phyloP scores from a whole-genome alignment of 2,797 vertebrate genomes.

The Sebastes iracundus region DNA sequence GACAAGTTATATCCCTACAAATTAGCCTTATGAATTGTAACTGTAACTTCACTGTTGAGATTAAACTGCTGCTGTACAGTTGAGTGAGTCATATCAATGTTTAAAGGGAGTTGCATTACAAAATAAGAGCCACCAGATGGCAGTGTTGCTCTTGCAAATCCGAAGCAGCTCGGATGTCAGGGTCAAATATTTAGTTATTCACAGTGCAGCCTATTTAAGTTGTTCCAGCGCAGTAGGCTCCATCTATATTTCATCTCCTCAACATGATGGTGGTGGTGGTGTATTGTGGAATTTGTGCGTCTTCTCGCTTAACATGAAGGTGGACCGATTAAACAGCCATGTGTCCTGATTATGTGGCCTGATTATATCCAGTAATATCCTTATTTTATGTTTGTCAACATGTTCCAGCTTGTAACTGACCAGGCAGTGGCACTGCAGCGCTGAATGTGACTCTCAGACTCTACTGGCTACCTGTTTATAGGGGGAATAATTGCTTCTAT shows the following conservation, averaged over 20 bases:
- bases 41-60: neutral
- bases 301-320: conserved; percentile 7
- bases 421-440: conserved; percentile 41
- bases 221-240: conserved; percentile 42
- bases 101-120: conserved; percentile 5
- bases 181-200: conserved; percentile 58
- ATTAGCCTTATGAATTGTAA: neutral
- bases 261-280: conserved; percentile 15
- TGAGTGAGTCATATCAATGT: neutral
- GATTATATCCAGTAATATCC: neutral
- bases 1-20: neutral
- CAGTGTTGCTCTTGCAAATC: conserved; percentile 64
- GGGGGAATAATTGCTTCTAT: conserved; percentile 3
- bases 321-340: conserved; percentile 33
- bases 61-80: neutral
- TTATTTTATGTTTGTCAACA: conserved; percentile 12
- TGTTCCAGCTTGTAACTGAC: conserved; percentile 5
- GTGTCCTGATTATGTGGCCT: neutral
- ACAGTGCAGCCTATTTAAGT: conserved; percentile 59
- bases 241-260: conserved; percentile 65
- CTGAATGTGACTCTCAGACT: neutral
- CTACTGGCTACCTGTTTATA: neutral
- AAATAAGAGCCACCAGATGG: conserved; percentile 64
- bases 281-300: conserved; percentile 28
- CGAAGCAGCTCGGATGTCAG: conserved; percentile 12